Base-by-base conservation (phyloP, 2,113 vertebrate species). In the Balaeniceps rex region DNA sequence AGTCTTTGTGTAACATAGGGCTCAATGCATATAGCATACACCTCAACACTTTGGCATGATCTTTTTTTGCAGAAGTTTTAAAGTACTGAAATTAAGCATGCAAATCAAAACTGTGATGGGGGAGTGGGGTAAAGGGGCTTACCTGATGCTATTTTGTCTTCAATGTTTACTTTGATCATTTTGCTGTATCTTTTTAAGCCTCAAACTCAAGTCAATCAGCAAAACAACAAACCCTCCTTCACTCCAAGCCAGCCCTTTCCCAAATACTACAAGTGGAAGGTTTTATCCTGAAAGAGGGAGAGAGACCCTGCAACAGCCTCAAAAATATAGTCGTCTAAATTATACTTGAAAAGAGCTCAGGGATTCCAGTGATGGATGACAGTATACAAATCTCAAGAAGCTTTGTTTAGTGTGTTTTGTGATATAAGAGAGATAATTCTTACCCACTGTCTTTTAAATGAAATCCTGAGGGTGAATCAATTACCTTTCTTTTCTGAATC, bases 401-500 rank as follows among this genome's bases (percentile, higher is more conserved):
- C 91, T 95, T 95, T 94, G 75, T 88, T 95, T 93, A 83, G 84
- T 83, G 80, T 61, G 84, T 90, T 94, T 91, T 77, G 58, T 93
- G 89, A 80, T 95, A 93, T 11, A 87, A 84, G 70, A 85, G 84
- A 94, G 87, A 93, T 51, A 90, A 93, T 94, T 96, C 93, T 79
- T 95, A 77, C 51, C 71, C 82, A 38, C 87, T 77, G 85, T 79
- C 93, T 96, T 79, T 90, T 94, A 97, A 95, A 96, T 95, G 87
- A 90, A 94, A 93, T 97, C 91, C 94, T 87, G 74, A 72, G 94
- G 87, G 87, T 66, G 89, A 97, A 92, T 97, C 97, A 96, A 95
- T 97, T 95, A 95, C 94, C 65, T 93, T 89, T 82, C 89, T 87
- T 69, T 91, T 94, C 83, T 28, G 89, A 95, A 97, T 97, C 95